Base-by-base conservation (phyloP, 37 sponge, comb jelly and placozoan species). In the Ianthella basta region DNA sequence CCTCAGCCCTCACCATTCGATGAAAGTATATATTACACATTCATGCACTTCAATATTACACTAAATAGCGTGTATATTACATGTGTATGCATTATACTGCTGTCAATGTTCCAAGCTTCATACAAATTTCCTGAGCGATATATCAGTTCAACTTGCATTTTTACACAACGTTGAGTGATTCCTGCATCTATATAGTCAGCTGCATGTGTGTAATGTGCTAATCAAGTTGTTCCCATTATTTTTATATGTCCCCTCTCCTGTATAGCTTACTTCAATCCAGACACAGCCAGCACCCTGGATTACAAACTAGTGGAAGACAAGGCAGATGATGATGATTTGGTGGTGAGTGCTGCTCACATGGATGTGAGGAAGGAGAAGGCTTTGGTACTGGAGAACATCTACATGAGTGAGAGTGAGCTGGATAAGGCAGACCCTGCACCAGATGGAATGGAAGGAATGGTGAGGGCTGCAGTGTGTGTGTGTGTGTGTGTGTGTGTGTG, bases 391-490 rank as follows among this genome's bases (percentile, higher is more conserved):
- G 78, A 75, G 16, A 30, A 36, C 37, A 30, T 75, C 4, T 75
- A 75, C 78, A 40, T 53, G 78, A 75, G 78, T 50, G 78, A 41
- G 54, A 41, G 40, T 41, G 78, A 75, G 15, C 53, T 75, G 78
- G 78, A 75, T 8, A 0, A 38, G 44, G 15, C 20, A 5, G 78
- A 75, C 0, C 38, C 53, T 19, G 54, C n/a, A 21, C 32, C 44
- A 21, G 78, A 5, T 21, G 78, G 37, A 24, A 53, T 75, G 78
- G 78, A 75, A 38, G 78, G 78, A 75, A 50, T 75, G 78, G 78
- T 75, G 78, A 41, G 78, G 50, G 50, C 6, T 3, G 8, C 50
- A 44, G 50, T 44, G 50, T 44, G 8, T 44, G 50, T 8, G 3
- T 3, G 8, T 44, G 50, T 3, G 3, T 29, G 35, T 69, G 70